Conservation (phyloP, 2,888 invertebrate genomes). For the Synergus japonicus region DNA sequence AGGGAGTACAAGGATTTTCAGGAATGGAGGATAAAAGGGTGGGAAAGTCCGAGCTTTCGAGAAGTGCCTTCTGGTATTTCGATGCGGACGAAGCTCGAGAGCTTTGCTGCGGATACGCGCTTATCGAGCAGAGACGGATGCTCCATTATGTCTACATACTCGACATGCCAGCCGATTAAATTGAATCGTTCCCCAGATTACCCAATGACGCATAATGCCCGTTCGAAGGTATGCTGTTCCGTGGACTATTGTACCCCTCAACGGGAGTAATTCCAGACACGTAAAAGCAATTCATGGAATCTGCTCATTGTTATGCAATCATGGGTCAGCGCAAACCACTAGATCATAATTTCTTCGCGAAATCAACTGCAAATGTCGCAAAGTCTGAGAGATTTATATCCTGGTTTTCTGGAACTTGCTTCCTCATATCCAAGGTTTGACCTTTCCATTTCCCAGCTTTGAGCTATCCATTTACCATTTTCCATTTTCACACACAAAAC, state of each 20-base stretch:
- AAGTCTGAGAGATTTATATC: background rate
- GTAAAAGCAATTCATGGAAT: constrained; percentile 76
- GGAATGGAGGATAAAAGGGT: constrained; percentile 25
- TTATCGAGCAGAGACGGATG: constrained; percentile 74
- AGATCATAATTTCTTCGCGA: constrained; percentile 54
- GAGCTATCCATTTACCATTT: background rate
- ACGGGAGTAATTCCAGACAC: constrained; percentile 73
- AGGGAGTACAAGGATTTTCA: constrained; percentile 4
- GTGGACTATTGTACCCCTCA: constrained; percentile 69
- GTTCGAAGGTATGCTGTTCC: constrained; percentile 62
- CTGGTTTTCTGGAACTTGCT: background rate
- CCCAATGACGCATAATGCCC: constrained; percentile 76
- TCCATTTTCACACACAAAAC: background rate
- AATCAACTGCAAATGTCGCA: background rate
- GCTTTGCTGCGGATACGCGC: constrained; percentile 56
- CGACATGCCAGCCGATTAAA: constrained; percentile 74
- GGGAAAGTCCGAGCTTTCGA: background rate
- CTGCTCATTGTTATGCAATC: constrained; percentile 76
- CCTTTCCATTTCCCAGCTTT: background rate
- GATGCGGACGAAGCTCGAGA: constrained; percentile 51
- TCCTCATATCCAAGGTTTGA: background rate
- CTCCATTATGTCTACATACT: constrained; percentile 76
- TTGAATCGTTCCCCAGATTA: constrained; percentile 77
- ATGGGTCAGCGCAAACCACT: constrained; percentile 61
- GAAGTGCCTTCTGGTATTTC: constrained; percentile 40